Conservation (phyloP, 2,797 vertebrate genomes). For the Cercopithecus diana region DNA sequence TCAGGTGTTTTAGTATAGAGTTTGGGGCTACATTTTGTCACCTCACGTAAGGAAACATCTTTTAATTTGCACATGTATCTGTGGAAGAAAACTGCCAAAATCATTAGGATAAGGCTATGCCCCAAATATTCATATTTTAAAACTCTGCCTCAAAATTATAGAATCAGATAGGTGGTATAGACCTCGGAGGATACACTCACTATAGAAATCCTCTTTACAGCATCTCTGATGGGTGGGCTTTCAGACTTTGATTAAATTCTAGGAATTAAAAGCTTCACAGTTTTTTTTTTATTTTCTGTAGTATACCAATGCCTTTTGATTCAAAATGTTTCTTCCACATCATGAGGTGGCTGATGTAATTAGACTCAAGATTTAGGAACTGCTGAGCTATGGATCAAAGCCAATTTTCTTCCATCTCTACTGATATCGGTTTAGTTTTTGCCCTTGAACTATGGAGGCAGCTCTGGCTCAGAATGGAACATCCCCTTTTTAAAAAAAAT, state of each 20-base stretch:
- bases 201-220: neutral
- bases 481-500: neutral
- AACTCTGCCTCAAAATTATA: constrained; percentile 12
- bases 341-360: neutral
- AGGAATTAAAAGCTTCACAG: neutral
- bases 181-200: neutral
- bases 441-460: neutral
- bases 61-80: neutral
- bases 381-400: constrained; percentile 1
- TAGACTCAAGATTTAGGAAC: constrained; percentile 17
- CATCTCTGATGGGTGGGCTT: neutral
- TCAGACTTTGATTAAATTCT: constrained; percentile 12
- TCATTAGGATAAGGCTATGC: neutral
- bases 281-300: constrained; percentile 15
- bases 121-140: neutral
- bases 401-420: neutral
- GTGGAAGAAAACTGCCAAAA: constrained; percentile 8
- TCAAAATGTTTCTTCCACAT: neutral
- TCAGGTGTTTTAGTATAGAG: neutral
- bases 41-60: neutral
- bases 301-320: neutral
- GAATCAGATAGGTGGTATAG: neutral
- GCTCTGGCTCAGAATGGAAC: neutral
- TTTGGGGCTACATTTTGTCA: neutral
- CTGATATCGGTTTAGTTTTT: neutral